These are phyloP conservation scores for Lepetodrilus schrolli DNA, from an alignment of 2,888 invertebrate species.

Conservation along the genomic window DNA sequence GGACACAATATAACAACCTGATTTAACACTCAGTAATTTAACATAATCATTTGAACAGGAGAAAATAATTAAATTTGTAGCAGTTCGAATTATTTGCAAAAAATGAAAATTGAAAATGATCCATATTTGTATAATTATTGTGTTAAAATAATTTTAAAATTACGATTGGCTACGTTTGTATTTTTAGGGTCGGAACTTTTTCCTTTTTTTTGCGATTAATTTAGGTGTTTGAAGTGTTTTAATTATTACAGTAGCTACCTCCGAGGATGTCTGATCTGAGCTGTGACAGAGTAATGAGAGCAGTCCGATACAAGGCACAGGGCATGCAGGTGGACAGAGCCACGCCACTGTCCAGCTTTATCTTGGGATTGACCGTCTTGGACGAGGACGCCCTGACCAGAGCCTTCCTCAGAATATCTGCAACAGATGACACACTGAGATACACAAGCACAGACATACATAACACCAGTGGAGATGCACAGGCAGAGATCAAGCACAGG, in stretches of 20 bases:
- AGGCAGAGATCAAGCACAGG: too few relatives aligned
- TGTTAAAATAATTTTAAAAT: not conserved
- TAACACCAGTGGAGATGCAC: too few relatives aligned
- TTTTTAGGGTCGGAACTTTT: too few relatives aligned
- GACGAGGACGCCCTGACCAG: constrained; percentile 74
- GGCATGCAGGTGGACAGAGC: constrained; percentile 88
- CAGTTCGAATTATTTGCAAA: too few relatives aligned
- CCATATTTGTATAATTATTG: too few relatives aligned
- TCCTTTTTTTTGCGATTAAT: too few relatives aligned
- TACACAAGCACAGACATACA: too few relatives aligned
- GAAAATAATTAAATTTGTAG: too few relatives aligned
- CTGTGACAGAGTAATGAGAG: constrained; percentile 91
- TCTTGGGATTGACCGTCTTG: constrained; percentile 74
- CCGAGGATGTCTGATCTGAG: constrained; percentile 93
- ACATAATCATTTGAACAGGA: too few relatives aligned
- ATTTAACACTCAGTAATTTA: not conserved
- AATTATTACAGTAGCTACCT: too few relatives aligned
- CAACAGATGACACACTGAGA: not conserved
- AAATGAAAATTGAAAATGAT: too few relatives aligned
- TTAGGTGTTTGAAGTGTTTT: too few relatives aligned
- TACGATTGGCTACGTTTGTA: not conserved
- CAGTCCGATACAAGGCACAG: constrained; percentile 93
- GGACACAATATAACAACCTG: constrained; percentile 39
- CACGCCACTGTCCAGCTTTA: constrained; percentile 87
- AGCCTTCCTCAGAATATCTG: constrained; percentile 75